These are phyloP conservation scores for Lethrus apterus DNA, from an alignment of 1,140 invertebrate genomes.

Conservation along the genomic window DNA sequence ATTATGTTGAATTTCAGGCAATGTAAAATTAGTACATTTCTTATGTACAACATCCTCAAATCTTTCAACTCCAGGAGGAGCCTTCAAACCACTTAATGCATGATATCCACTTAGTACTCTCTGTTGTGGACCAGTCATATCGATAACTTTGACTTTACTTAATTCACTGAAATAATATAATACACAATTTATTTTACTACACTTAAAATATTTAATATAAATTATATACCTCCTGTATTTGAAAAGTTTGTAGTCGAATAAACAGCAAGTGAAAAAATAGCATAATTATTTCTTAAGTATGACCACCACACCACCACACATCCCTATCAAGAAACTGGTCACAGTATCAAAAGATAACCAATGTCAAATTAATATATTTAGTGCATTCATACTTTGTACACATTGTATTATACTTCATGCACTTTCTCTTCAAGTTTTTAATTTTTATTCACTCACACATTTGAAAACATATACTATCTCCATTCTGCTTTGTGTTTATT, in stretches of 20 bases:
- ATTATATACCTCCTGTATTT: too few relatives aligned
- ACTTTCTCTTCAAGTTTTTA: too few relatives aligned
- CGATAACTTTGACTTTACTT: conserved; percentile 93
- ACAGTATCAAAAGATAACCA: conserved; percentile 2
- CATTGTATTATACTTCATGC: too few relatives aligned
- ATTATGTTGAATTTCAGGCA: conserved; percentile 91
- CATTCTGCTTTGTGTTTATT: too few relatives aligned
- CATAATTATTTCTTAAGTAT: too few relatives aligned
- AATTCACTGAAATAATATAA: conserved; percentile 48
- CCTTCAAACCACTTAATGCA: conserved; percentile 62
- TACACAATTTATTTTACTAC: too few relatives aligned
- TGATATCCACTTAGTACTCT: conserved; percentile 92
- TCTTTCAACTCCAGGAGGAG: conserved; percentile 48
- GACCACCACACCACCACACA: neutral
- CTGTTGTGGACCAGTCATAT: conserved; percentile 95
- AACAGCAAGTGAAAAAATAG: too few relatives aligned
- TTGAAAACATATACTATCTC: too few relatives aligned
- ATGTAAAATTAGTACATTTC: conserved; percentile 55
- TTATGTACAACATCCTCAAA: conserved; percentile 55
- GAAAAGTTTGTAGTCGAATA: too few relatives aligned
- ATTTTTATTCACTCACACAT: too few relatives aligned
- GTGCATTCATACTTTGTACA: too few relatives aligned
- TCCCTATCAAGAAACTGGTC: neutral
- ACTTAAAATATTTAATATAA: too few relatives aligned
- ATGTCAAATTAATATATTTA: neutral